Evolutionary conservation across 1,140 invertebrate species (phyloP).

Genomic region (Cherax quadricarinatus): DNA sequence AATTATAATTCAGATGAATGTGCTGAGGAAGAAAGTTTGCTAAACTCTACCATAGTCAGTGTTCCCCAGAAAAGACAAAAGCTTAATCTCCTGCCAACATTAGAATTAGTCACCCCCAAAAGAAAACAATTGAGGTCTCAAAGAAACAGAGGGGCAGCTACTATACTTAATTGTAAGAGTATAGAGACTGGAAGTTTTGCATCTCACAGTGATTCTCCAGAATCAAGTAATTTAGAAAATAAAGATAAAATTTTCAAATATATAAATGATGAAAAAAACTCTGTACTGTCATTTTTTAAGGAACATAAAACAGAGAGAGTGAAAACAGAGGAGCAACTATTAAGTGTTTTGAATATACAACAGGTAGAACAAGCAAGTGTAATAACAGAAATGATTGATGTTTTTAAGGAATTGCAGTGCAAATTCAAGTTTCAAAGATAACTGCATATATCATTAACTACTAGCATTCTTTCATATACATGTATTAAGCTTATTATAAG

Average conservation of each 20-base stretch:
- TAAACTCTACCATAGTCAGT: neutral
- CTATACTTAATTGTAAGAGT: neutral
- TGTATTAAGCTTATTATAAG: neutral
- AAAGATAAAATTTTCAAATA: neutral
- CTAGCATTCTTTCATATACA: neutral
- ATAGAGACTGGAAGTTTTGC: neutral
- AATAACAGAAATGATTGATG: conserved; percentile 23
- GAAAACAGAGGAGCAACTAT: conserved; percentile 4
- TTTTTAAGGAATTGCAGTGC: neutral
- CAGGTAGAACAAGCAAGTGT: conserved; percentile 11
- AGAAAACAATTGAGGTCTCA: conserved; percentile 27
- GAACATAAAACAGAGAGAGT: neutral
- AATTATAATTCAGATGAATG: conserved; percentile 46
- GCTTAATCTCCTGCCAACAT: neutral
- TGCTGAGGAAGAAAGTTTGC: neutral
- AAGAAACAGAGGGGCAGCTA: conserved; percentile 7
- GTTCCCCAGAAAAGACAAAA: conserved; percentile 9
- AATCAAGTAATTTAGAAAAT: neutral
- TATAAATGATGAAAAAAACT: neutral
- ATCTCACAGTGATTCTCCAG: neutral
- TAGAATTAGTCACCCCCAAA: neutral
- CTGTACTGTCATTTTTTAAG: neutral
- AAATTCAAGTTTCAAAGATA: conserved; percentile 27
- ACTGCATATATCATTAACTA: neutral
- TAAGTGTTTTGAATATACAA: neutral